Evolutionary conservation across 1,140 invertebrate species (phyloP), one percentile per base, ranked within the genome.

Genomic region (Trigoniulus corallinus): DNA sequence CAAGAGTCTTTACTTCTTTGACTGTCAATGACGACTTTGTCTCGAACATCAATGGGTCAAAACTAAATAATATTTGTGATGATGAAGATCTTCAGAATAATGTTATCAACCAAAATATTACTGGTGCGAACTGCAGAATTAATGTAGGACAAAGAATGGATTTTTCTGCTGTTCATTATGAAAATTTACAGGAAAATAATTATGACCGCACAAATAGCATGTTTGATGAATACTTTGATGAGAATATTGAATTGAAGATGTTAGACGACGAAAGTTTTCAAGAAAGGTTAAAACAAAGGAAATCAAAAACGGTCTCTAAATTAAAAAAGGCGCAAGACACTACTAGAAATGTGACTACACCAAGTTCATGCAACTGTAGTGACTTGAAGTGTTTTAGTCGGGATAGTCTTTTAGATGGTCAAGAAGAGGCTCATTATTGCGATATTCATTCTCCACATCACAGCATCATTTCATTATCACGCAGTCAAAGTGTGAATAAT

Each of bases 201-300:
- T 44, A 10, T 18, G 42, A 44, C 7, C 42, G 42, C 4, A 21
- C 42, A 20, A 44, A 20, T 24, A 44, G 42, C 21, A 44, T 44
- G 4, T 44, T 44, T 44, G 42, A 44, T 20, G 42, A 44, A 24
- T 44, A 44, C 18, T 44, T 44, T 44, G 42, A 44, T 24, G 42
- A 44, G 18, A 44, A 18, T 24, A 24, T 44, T 12, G 42, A 44
- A 24, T 20, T 44, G 4, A 44, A 44, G 21, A 44, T 4, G 4
- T 20, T 44, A 4, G 42, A 44, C 21, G 42, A 44, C 4, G 42
- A 20, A 24, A 44, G 4, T 44, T 44, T 44, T 44, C 18, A 44
- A 23, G 4, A 25, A 10, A 48, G 34, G 20, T 23, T 48, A 23
- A 25, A 48, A 23, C 43, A 7, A 7, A 40, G 7, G 15, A 44